phyloP scores from a whole-genome alignment of 2,113 vertebrate species.

The Chaenocephalus aceratus region DNA sequence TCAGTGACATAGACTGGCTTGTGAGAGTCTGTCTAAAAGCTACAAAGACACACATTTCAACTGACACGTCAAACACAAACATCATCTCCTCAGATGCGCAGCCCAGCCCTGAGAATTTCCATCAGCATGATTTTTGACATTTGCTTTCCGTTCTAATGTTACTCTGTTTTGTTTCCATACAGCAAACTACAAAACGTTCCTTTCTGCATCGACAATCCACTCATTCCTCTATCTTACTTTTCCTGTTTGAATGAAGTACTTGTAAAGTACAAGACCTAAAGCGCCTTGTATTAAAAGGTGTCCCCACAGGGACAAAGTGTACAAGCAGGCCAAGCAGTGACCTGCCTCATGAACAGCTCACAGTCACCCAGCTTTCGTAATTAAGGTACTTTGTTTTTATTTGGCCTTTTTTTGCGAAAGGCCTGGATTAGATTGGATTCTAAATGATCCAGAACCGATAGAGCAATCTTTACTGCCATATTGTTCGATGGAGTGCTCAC shows the following conservation, averaged over 20 bases:
- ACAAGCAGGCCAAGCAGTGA: conserved; percentile 20
- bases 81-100: not conserved
- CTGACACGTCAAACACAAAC: conserved; percentile 7
- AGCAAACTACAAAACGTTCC: not conserved
- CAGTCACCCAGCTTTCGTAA: conserved; percentile 76
- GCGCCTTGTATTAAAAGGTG: conserved; percentile 37
- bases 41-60: conserved; percentile 1
- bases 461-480: conserved; percentile 82
- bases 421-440: conserved; percentile 85
- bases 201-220: not conserved
- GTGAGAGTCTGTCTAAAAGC: not conserved
- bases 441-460: conserved; percentile 86
- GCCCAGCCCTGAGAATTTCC: conserved; percentile 3
- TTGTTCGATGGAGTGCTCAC: conserved; percentile 68
- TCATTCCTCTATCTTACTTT: not conserved
- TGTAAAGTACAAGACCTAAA: not conserved
- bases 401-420: conserved; percentile 67
- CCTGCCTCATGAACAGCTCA: conserved; percentile 67
- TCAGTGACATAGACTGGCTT: conserved; percentile 4
- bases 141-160: not conserved
- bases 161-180: not conserved
- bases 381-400: conserved; percentile 85
- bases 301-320: conserved; percentile 26
- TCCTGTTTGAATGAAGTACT: conserved; percentile 23
- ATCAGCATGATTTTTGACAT: not conserved